Percentiles rank a stretch among this genome's conserved stretches.
Conservation (phyloP, 2,113 vertebrate species). For the Phylloscopus whistleri region DNA sequence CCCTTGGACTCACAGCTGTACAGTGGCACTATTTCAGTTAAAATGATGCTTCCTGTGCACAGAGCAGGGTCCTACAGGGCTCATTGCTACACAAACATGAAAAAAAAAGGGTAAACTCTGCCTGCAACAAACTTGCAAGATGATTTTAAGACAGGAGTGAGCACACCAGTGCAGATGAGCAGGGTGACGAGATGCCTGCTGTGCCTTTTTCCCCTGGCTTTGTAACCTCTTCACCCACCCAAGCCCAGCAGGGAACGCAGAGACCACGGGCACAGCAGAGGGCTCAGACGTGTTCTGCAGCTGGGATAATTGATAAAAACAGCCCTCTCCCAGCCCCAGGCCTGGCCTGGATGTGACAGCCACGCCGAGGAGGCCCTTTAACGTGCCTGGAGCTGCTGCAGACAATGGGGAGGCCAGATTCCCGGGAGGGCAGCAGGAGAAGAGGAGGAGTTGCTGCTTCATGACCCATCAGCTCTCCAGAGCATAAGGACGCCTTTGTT, state of each 20-base stretch:
- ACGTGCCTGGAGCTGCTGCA: background rate
- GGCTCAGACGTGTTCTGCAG: rapidly evolving
- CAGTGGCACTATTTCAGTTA: background rate
- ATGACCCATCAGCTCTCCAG: background rate
- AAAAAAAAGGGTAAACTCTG: background rate
- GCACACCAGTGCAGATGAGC: background rate
- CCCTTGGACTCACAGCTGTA: background rate
- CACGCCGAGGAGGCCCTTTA: background rate
- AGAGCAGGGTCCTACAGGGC: background rate
- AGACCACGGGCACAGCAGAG: background rate
- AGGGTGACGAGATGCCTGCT: background rate
- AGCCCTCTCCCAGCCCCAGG: background rate
- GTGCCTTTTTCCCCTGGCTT: background rate
- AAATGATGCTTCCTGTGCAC: rapidly evolving
- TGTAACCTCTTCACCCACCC: background rate
- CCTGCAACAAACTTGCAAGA: background rate
- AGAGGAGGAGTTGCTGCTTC: constrained; percentile 12
- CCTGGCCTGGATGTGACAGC: background rate
- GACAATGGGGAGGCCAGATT: constrained; percentile 1
- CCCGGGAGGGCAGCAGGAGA: background rate
- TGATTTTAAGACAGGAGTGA: background rate
- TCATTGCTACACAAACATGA: rapidly evolving
- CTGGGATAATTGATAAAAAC: background rate
- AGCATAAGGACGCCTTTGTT: constrained; percentile 49
- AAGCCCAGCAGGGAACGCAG: rapidly evolving